A percentile compares a stretch with the other conserved stretches of the same genome.
These are phyloP conservation scores for Pachycephus smyrnensis DNA, from an alignment of 2,888 invertebrate genomes.

Conservation along the genomic window DNA sequence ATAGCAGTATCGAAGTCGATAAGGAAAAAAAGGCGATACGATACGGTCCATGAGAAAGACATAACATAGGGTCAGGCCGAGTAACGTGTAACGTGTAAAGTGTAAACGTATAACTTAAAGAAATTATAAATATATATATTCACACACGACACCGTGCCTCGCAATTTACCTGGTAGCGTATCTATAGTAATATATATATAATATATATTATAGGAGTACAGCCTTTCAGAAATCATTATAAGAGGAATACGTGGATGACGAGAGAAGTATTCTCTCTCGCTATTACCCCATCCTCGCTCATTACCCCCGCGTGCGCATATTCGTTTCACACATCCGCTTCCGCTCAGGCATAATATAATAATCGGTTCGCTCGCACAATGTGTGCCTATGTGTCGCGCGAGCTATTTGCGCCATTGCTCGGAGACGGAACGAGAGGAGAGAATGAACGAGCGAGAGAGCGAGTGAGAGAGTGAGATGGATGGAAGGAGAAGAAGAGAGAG, in stretches of 20 bases:
- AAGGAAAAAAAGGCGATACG: conserved; percentile 56
- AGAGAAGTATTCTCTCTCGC: conserved; percentile 24
- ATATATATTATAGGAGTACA: background rate
- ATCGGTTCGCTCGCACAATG: conserved; percentile 57
- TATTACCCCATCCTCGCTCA: conserved; percentile 40
- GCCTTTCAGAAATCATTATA: conserved; percentile 6
- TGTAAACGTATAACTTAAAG: conserved; percentile 13
- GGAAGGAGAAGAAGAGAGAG: conserved; percentile 39
- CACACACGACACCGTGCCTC: conserved; percentile 27
- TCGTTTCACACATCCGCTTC: conserved; percentile 66
- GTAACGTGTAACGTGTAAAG: too few relatives aligned
- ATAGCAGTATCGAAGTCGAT: conserved; percentile 61
- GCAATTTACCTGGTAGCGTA: background rate
- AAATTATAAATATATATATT: conserved; percentile 25
- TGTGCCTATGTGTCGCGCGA: conserved; percentile 30
- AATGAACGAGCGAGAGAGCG: conserved; percentile 1
- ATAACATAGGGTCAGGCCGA: conserved; percentile 45
- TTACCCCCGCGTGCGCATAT: conserved; percentile 50
- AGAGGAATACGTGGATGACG: conserved; percentile 13
- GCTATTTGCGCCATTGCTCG: conserved; percentile 39
- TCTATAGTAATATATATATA: background rate
- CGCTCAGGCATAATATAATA: conserved; percentile 60
- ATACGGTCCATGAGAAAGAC: conserved; percentile 59
- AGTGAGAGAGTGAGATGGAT: conserved; percentile 29
- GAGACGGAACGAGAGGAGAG: conserved; percentile 7